Conservation (phyloP, 2,113 vertebrate genomes). For the Bubo bubo region DNA sequence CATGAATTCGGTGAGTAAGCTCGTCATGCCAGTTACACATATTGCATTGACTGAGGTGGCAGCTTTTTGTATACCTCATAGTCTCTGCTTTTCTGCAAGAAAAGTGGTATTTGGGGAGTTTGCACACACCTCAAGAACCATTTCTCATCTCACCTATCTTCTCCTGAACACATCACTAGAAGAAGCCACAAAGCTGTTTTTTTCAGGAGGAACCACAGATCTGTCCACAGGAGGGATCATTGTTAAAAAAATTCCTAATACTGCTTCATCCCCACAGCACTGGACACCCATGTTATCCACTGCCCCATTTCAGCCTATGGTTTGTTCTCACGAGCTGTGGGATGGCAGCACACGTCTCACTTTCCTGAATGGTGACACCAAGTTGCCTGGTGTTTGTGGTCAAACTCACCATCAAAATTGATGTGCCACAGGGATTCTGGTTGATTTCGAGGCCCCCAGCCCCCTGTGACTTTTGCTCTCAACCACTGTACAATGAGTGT, state of each 20-base stretch:
- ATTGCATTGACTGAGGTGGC: not conserved
- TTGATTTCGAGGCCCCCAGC: not conserved
- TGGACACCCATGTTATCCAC: not conserved
- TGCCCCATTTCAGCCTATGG: not conserved
- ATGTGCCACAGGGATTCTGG: not conserved
- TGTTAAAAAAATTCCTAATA: not conserved
- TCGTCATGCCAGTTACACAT: rapidly evolving
- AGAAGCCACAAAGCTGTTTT: not conserved
- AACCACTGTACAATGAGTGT: rapidly evolving
- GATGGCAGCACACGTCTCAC: not conserved
- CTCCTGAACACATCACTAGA: not conserved
- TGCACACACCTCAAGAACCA: not conserved
- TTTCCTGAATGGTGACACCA: not conserved
- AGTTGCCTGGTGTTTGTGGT: not conserved
- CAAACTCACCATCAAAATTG: not conserved
- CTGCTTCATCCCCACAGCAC: not conserved
- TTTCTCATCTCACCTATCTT: not conserved
- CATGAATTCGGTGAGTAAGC: not conserved
- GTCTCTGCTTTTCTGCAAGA: not conserved
- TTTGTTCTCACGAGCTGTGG: rapidly evolving
- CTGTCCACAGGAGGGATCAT: not conserved
- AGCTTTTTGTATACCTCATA: not conserved
- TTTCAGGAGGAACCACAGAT: not conserved
- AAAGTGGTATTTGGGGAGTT: not conserved
- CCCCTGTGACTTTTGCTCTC: not conserved